Base-by-base conservation (phyloP, 1,140 invertebrate species). In the Antheraea mylitta region DNA sequence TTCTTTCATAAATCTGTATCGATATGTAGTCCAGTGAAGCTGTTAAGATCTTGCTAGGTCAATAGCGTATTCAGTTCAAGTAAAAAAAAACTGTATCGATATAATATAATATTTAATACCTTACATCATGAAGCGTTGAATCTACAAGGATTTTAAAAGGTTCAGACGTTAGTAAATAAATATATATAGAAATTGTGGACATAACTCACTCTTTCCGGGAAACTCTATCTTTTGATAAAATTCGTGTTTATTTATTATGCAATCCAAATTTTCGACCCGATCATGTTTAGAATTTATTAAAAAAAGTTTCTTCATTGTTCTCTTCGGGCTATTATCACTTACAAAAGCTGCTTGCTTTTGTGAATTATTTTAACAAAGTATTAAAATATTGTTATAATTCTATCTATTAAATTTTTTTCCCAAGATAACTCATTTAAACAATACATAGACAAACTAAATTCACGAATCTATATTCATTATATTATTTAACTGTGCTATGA, bases 211-310 rank as follows among this genome's bases (percentile, higher is more conserved):
- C 59, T 60, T 60, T 60, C 18, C 10, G 16, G 45, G 45, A 53
- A 53, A 53, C 45, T 53, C 45, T 53, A 11, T 16, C 45, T 53
- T 13, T 53, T 53, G 16, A 53, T 53, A 53, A 53, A 53, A 53
- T 53, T 53, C 7, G 45, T 53, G 11, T 53, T 53, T 53, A 53
- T 53, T 53, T 53, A 53, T 53, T 53, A 53, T 53, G 45, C 45
- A n/a, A 53, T 53, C 16, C 45, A 53, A 53, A 53, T 53, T 42
- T 53, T 53, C 45, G 16, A 13, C 45, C 16, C 45, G 11, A 53
- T 53, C 45, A 53, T n/a, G 45, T 60, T 60, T 22, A 60, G 59
- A 60, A 60, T 22, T 60, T 60, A 60, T 19, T 60, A 22, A 60
- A 60, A 13, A 53, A 53, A 53, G 45, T 53, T 53, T 53, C 16